These are phyloP conservation scores for Rhagoletis pomonella DNA, from an alignment of 1,140 invertebrate genomes.

Conservation along the genomic window DNA sequence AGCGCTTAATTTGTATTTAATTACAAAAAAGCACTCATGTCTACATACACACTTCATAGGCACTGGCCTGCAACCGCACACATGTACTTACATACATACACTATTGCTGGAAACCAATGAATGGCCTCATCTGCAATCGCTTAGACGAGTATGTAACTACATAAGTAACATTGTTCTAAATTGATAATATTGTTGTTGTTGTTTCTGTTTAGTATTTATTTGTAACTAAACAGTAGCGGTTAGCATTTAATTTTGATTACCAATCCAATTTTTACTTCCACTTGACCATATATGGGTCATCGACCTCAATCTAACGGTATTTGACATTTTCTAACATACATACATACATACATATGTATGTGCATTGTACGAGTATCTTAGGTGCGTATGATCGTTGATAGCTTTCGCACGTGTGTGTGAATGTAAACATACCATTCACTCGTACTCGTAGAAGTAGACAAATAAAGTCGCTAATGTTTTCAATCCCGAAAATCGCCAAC, in stretches of 20 bases:
- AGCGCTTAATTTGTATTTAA: background rate
- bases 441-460: background rate
- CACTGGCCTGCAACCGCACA: background rate
- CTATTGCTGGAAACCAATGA: too few relatives aligned
- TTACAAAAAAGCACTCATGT: background rate
- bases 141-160: too few relatives aligned
- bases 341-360: background rate
- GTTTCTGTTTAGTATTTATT: slow-evolving; percentile 21
- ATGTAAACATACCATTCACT: background rate
- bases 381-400: background rate
- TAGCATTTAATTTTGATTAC: slow-evolving; percentile 26
- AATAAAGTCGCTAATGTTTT: background rate
- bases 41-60: background rate
- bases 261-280: slow-evolving; percentile 51
- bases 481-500: background rate
- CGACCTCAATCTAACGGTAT: slow-evolving; percentile 46
- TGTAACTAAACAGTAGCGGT: slow-evolving; percentile 5
- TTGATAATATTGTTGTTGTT: background rate
- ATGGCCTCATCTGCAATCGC: too few relatives aligned
- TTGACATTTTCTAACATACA: slow-evolving; percentile 28
- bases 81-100: background rate
- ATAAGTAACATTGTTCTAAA: background rate
- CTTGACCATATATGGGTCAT: slow-evolving; percentile 35
- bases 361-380: background rate
- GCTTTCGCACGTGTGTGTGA: background rate